These are phyloP conservation scores for Sinodicranocentrus sp. DNA, from an alignment of 2,888 invertebrate species.

Conservation along the genomic window DNA sequence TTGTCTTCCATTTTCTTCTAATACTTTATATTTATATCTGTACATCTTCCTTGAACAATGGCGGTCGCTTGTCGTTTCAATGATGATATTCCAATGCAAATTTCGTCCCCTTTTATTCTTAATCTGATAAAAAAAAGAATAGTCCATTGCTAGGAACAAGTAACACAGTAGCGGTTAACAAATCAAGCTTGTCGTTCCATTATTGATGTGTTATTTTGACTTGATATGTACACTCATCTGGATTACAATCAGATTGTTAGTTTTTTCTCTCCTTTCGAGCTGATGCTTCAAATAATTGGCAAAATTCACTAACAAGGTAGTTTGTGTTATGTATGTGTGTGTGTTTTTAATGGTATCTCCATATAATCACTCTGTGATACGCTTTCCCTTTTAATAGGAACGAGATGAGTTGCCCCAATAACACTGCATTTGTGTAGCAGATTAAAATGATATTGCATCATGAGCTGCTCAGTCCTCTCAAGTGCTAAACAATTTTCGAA, in stretches of 20 bases:
- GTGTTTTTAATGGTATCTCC: not conserved
- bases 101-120: constrained; percentile 33
- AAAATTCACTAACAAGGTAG: constrained; percentile 58
- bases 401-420: not conserved
- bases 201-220: constrained; percentile 38
- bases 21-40: not conserved
- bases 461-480: too few species aligned
- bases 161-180: constrained; percentile 59
- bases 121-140: constrained; percentile 46
- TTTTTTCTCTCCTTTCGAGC: not conserved
- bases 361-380: not conserved
- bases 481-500: too few species aligned
- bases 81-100: constrained; percentile 28
- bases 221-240: constrained; percentile 39
- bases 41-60: not conserved
- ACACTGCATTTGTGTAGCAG: not conserved
- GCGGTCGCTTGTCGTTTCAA: not conserved
- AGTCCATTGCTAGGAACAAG: constrained; percentile 31
- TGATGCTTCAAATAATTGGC: constrained; percentile 46
- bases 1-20: not conserved
- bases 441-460: too few species aligned
- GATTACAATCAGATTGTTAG: constrained; percentile 41
- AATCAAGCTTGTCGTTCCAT: constrained; percentile 52
- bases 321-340: not conserved
- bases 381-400: constrained; percentile 44